Conservation (phyloP, 2,113 vertebrate species). For the Acanthochromis polyacanthus region DNA sequence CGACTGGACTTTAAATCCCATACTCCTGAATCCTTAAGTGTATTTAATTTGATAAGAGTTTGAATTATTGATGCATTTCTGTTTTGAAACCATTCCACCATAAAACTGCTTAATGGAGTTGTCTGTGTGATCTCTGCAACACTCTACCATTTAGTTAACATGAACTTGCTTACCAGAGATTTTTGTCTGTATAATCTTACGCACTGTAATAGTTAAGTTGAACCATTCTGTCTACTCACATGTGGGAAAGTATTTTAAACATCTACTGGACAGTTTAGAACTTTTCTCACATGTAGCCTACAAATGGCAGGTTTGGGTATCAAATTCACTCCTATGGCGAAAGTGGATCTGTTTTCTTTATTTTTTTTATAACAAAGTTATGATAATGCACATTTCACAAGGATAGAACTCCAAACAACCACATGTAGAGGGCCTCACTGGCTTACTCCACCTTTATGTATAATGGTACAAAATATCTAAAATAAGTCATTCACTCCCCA, state of each 20-base stretch:
- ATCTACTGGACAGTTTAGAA: no score
- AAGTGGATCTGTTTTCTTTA: slow-evolving; percentile 40
- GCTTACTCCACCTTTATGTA: slow-evolving; percentile 41
- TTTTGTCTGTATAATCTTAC: no score
- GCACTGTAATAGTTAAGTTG: no score
- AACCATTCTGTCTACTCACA: no score
- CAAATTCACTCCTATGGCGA: background rate
- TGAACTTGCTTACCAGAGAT: no score
- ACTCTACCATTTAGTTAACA: no score
- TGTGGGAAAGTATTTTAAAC: no score
- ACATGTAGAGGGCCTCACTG: slow-evolving; percentile 7
- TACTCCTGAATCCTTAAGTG: slow-evolving; percentile 10
- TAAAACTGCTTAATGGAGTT: slow-evolving; percentile 38
- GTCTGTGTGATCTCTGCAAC: slow-evolving; percentile 7
- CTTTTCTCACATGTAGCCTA: no score
- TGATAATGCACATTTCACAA: slow-evolving; percentile 82
- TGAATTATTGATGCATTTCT: slow-evolving; percentile 27
- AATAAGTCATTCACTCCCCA: slow-evolving; percentile 50
- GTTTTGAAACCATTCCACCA: slow-evolving; percentile 46
- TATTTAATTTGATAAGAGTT: slow-evolving; percentile 58
- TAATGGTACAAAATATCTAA: slow-evolving; percentile 72
- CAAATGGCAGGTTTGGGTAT: no score
- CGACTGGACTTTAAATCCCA: slow-evolving; percentile 29
- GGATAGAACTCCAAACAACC: slow-evolving; percentile 71
- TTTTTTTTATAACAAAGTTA: slow-evolving; percentile 80